Base-by-base conservation (phyloP, 1,140 invertebrate species). In the Ptiloglossa arizonensis region DNA sequence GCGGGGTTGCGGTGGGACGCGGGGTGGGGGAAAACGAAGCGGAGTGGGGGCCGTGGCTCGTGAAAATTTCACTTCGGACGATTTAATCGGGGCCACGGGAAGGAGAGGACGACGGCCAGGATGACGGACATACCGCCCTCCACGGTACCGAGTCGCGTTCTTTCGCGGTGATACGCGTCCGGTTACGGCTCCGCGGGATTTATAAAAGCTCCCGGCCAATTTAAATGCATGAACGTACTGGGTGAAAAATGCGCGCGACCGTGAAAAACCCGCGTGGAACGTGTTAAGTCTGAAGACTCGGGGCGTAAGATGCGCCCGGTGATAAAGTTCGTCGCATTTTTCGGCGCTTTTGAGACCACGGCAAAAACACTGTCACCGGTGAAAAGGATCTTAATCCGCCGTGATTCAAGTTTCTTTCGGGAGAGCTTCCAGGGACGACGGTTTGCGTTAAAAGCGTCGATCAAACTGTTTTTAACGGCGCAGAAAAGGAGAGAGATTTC, bases 321-420 rank as follows among this genome's bases (percentile, higher is more conserved):
- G 67, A 69, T 69, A 69, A 69, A 69, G 35, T 57, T 57, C 52
- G 4, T 15, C 50, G 52, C 67, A 70, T 70, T 70, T 70, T 32
- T 70, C 32, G n/a, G n/a, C 15, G 29, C 32, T 68, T n/a, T 54
- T 19, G n/a, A 54, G 32, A n/a, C 29, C 13, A 1, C 6, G n/a
- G 41, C 57, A 60, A 63, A 44, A 48, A 60, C 56, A 38, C 70
- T 27, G 57, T 38, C 59, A 35, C 44, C 9, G 13, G 15, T 50
- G 44, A 50, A 44, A 69, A 44, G 52, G 44, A 72, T 48, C 57
- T 63, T 63, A 38, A 63, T 62, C 32, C 44, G 22, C 17, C 22
- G n/a, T 15, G 57, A 38, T n/a, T 24, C 22, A 15, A 8, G n/a
- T 9, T 35, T 48, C 41, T 48, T 46, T 19, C 29, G 32, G 3